Evolutionary conservation across 2,888 invertebrate genomes (phyloP).

Genomic region (Drosophila nigritarsus): DNA sequence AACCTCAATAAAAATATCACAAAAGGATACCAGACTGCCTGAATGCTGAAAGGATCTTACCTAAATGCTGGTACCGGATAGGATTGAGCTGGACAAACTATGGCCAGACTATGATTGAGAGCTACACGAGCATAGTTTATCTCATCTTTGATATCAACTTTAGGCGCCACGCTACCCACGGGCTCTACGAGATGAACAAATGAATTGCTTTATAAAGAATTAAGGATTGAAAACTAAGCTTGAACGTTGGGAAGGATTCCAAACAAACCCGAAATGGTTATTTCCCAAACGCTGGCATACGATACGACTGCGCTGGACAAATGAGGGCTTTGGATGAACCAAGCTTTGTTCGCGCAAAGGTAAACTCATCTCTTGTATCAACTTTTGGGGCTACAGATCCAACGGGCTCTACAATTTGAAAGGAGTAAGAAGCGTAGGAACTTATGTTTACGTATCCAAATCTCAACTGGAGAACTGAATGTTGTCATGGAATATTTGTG

Average conservation of each 20-base stretch:
- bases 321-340: conserved; percentile 87
- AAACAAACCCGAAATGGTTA: conserved; percentile 2
- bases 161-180: conserved; percentile 86
- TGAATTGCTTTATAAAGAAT: background rate
- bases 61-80: conserved; percentile 67
- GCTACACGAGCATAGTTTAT: conserved; percentile 86
- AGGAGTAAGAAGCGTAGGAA: background rate
- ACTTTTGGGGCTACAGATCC: conserved; percentile 88
- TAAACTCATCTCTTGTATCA: conserved; percentile 88
- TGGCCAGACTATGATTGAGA: conserved; percentile 86
- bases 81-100: conserved; percentile 88
- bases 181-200: conserved; percentile 82
- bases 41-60: conserved; percentile 55
- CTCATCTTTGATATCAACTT: conserved; percentile 90
- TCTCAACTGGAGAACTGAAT: conserved; percentile 28
- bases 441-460: background rate
- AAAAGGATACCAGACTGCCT: conserved; percentile 25
- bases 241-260: conserved; percentile 32
- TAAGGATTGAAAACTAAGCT: background rate
- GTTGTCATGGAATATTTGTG: conserved; percentile 37
- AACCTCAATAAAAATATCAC: background rate
- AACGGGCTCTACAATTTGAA: conserved; percentile 84
- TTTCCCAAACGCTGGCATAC: conserved; percentile 84
- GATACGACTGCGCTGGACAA: conserved; percentile 88
- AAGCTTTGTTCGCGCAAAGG: conserved; percentile 76